Conservation (phyloP, 1,140 invertebrate species). For the Cylas formicarius region DNA sequence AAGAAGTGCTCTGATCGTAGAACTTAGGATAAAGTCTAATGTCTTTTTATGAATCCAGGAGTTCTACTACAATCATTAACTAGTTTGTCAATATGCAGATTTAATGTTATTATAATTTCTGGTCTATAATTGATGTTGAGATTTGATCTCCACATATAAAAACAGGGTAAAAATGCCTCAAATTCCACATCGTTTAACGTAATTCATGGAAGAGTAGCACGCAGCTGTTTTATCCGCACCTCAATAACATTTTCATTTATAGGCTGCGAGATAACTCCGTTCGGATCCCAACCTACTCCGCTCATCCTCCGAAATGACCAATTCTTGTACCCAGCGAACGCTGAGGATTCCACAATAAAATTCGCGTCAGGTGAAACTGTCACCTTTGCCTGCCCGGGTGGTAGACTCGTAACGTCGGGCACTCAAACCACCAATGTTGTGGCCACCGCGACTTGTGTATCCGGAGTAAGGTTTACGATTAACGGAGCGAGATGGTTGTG, state of each 20-base stretch:
- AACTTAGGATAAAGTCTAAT: too few relatives aligned
- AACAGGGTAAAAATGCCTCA: too few relatives aligned
- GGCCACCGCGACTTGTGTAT: constrained; percentile 16
- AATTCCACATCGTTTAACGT: too few relatives aligned
- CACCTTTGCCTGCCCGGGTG: constrained; percentile 27
- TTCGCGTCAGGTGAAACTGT: constrained; percentile 20
- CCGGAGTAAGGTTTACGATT: constrained; percentile 8
- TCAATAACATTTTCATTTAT: constrained; percentile 7
- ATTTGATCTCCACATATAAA: too few relatives aligned
- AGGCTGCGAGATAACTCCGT: constrained; percentile 16
- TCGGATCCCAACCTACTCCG: constrained; percentile 13
- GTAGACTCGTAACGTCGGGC: constrained; percentile 25
- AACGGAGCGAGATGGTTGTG: constrained; percentile 16
- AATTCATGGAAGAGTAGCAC: too few relatives aligned
- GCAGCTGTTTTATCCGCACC: too few relatives aligned
- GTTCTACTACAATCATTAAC: too few relatives aligned
- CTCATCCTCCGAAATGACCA: constrained; percentile 3
- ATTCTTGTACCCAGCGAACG: constrained; percentile 13
- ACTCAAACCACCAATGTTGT: constrained; percentile 3
- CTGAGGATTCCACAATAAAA: constrained; percentile 10
- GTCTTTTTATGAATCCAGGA: too few relatives aligned
- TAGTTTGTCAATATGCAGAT: too few relatives aligned
- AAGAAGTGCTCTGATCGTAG: too few relatives aligned
- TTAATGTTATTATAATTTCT: too few relatives aligned
- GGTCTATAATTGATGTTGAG: too few relatives aligned